Base-by-base conservation (phyloP, 2,113 vertebrate genomes). In the Tretioscincus oriximinensis region DNA sequence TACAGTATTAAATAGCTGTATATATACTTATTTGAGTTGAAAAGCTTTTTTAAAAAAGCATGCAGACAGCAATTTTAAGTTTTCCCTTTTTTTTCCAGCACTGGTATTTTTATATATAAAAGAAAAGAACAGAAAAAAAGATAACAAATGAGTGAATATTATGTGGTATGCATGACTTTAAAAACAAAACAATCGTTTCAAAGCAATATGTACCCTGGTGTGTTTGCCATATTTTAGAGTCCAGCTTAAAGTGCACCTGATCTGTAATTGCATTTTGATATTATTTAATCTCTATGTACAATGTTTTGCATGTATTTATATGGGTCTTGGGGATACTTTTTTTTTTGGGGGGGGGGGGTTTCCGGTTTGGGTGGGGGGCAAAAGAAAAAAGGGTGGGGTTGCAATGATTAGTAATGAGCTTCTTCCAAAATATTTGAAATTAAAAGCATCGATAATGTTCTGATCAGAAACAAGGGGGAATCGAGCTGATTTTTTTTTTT, bases 281-380 rank as follows among this genome's bases (percentile, higher is more conserved):
- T 94, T 95, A 92, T 92, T 92, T 90, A 96, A 94, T 91, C 93
- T 94, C 93, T 94, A 73, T 95, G 94, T 95, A 94, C 90, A 88
- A 91, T 91, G 93, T 95, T 94, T 93, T 94, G 94, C 95, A 95
- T 96, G 94, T 95, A 94, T 95, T 95, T 96, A 94, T 95, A 91
- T 93, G 94, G 91, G 93, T 94, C 91, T 94, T 91, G 84, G 87
- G 72, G 35, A 70, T 7, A 66, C 86, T 63, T 75, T 60, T 60
- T 76, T 73, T 49, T 14, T 31, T 35, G n/a, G 54, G 35, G 35
- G 35, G 35, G 5, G 35, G 35, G 35, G 35, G 35, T 2, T 4
- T 41, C 61, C 68, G 58, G 26, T 78, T 68, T 68, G 26, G 21
- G 65, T 35, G 66, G 58, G 71, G 78, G 47, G 24, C 65, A 54